Conservation (phyloP, 1,140 invertebrate species). For the Odontomachus brunneus region DNA sequence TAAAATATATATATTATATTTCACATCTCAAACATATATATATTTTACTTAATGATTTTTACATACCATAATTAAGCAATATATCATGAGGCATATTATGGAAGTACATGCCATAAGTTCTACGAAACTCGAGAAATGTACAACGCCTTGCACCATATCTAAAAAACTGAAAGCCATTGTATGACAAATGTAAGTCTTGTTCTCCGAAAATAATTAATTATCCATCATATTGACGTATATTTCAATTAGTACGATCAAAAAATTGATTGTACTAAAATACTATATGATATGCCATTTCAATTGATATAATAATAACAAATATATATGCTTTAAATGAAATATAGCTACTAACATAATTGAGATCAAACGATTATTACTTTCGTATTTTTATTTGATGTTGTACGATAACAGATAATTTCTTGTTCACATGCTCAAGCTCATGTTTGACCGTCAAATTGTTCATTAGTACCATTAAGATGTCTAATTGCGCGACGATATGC, state of each 20-base stretch:
- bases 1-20: slow-evolving; percentile 21
- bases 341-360: not conserved
- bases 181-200: not conserved
- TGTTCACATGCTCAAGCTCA: not conserved
- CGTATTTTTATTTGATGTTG: slow-evolving; percentile 53
- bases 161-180: slow-evolving; percentile 63
- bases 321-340: not conserved
- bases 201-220: not conserved
- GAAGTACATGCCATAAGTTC: slow-evolving; percentile 61
- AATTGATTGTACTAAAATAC: not conserved
- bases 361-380: slow-evolving; percentile 10
- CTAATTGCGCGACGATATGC: slow-evolving; percentile 62
- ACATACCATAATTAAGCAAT: slow-evolving; percentile 53
- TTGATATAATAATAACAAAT: too few relatives aligned
- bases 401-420: slow-evolving; percentile 44
- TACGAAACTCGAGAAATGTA: slow-evolving; percentile 66
- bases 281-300: too few relatives aligned
- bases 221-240: too few relatives aligned
- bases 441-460: slow-evolving; percentile 14
- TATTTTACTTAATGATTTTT: not conserved
- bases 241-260: too few relatives aligned
- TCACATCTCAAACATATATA: not conserved
- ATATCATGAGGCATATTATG: slow-evolving; percentile 72
- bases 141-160: slow-evolving; percentile 24
- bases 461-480: slow-evolving; percentile 56